Evolutionary conservation across 2,888 invertebrate species (phyloP).

Genomic region (Chymomyza fuscimana): DNA sequence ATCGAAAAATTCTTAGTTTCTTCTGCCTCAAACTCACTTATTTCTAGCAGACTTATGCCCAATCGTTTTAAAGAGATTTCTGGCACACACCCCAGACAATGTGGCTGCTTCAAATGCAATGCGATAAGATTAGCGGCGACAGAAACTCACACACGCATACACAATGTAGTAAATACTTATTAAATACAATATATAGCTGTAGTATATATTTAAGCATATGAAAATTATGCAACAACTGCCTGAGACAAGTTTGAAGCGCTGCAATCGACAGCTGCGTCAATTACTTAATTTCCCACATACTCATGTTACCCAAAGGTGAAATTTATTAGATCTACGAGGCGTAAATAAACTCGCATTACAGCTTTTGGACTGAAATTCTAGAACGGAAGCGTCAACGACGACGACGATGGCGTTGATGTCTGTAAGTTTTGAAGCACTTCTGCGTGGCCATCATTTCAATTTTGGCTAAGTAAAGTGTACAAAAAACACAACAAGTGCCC

Average conservation of each 20-base stretch:
- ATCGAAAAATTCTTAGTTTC: no score
- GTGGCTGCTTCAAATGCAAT: constrained; percentile 32
- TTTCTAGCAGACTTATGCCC: no score
- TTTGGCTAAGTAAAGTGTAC: constrained; percentile 66
- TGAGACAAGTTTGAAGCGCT: not conserved
- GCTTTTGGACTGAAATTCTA: not conserved
- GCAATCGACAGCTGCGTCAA: constrained; percentile 24
- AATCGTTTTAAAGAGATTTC: no score
- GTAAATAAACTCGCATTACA: constrained; percentile 29
- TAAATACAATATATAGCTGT: not conserved
- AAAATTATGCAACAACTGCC: not conserved
- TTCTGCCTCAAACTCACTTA: no score
- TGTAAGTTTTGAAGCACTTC: constrained; percentile 9
- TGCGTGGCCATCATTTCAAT: constrained; percentile 55
- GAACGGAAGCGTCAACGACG: not conserved
- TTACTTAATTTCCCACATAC: constrained; percentile 16
- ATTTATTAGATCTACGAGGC: constrained; percentile 28
- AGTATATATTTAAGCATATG: not conserved
- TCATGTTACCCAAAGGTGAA: constrained; percentile 33
- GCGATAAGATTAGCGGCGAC: constrained; percentile 28
- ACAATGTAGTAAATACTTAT: not conserved
- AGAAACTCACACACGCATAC: not conserved
- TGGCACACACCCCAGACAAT: constrained; percentile 20
- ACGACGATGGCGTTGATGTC: not conserved
- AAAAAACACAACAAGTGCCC: constrained; percentile 77